phyloP scores from a whole-genome alignment of 2,888 invertebrate genomes.

The Zygaena filipendulae region DNA sequence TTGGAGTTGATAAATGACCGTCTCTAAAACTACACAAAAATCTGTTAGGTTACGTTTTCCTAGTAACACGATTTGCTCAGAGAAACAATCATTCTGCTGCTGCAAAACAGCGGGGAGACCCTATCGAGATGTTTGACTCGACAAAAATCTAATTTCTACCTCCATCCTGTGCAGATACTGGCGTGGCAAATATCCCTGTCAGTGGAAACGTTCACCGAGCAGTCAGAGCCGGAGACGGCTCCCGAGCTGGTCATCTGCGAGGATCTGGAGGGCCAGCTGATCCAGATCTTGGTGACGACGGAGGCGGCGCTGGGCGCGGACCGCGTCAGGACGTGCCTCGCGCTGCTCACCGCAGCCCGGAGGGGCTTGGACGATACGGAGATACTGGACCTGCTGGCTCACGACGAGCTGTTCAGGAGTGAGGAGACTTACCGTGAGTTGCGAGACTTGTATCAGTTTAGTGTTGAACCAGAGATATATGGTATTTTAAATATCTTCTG shows the following conservation, averaged over 20 bases:
- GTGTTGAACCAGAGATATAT: background rate
- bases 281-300: slow-evolving; percentile 73
- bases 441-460: too few relatives aligned
- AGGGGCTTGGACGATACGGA: slow-evolving; percentile 86
- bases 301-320: slow-evolving; percentile 75
- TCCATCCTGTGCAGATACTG: slow-evolving; percentile 49
- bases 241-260: slow-evolving; percentile 51
- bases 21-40: too few relatives aligned
- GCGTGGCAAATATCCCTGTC: slow-evolving; percentile 65
- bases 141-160: too few relatives aligned
- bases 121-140: too few relatives aligned
- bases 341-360: slow-evolving; percentile 78
- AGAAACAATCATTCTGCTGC: too few relatives aligned
- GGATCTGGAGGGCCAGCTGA: slow-evolving; percentile 70
- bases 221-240: slow-evolving; percentile 41
- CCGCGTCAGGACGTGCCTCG: slow-evolving; percentile 74
- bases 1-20: too few relatives aligned
- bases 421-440: slow-evolving; percentile 72
- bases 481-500: too few relatives aligned
- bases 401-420: slow-evolving; percentile 72
- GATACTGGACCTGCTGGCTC: slow-evolving; percentile 76
- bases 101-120: too few relatives aligned
- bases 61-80: too few relatives aligned
- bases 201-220: slow-evolving; percentile 55
- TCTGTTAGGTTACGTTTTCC: too few relatives aligned